Conservation (phyloP, 2,888 invertebrate species). For the Ichneumoninae sp. region DNA sequence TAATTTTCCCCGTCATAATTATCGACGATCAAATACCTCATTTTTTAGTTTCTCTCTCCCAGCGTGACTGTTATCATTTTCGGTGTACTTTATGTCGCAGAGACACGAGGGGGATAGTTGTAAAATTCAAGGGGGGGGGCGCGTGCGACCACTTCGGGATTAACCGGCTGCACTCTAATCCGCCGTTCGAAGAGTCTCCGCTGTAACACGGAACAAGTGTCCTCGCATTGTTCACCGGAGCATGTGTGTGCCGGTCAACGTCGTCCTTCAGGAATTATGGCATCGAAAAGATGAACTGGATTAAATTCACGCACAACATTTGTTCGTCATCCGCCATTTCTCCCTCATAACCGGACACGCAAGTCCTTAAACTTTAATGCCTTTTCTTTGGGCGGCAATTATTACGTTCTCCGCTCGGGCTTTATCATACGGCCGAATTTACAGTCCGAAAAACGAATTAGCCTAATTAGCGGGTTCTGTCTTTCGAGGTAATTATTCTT, state of each 20-base stretch:
- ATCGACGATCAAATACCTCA: slow-evolving; percentile 22
- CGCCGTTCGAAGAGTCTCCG: slow-evolving; percentile 5
- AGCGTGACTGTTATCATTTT: slow-evolving; percentile 7
- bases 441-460: slow-evolving; percentile 61
- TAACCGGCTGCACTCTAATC: slow-evolving; percentile 62
- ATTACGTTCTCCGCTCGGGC: slow-evolving; percentile 21
- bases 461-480: slow-evolving; percentile 58
- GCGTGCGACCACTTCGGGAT: slow-evolving; percentile 62
- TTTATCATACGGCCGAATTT: slow-evolving; percentile 60
- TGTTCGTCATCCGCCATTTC: slow-evolving; percentile 21
- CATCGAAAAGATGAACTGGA: slow-evolving; percentile 61
- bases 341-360: slow-evolving; percentile 38
- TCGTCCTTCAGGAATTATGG: slow-evolving; percentile 44
- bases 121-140: slow-evolving; percentile 54
- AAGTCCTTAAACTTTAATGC: slow-evolving; percentile 51
- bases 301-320: slow-evolving; percentile 61
- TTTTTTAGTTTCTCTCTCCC: slow-evolving; percentile 17
- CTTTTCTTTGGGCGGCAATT: slow-evolving; percentile 34
- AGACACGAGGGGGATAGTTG: slow-evolving; percentile 23
- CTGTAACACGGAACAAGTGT: slow-evolving; percentile 42
- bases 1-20: slow-evolving; percentile 10
- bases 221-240: slow-evolving; percentile 16
- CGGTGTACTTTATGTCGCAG: background rate
- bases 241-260: slow-evolving; percentile 7
- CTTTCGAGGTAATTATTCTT: slow-evolving; percentile 37